These are phyloP conservation scores for Drosophila dives DNA, from an alignment of 2,888 invertebrate species.

Conservation along the genomic window DNA sequence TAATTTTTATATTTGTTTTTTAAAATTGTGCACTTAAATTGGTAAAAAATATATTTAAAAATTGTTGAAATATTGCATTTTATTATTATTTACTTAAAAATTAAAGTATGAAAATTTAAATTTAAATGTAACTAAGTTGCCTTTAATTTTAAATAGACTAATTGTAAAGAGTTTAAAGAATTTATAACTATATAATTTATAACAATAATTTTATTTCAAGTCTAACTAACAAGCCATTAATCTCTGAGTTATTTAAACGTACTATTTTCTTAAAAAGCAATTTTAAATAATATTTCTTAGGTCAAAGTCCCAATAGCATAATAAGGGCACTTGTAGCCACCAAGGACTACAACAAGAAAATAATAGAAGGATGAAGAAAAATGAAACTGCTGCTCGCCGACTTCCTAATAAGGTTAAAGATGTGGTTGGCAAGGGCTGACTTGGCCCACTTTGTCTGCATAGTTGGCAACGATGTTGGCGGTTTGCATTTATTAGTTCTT, in stretches of 20 bases:
- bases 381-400: conserved; percentile 25
- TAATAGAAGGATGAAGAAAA: neutral
- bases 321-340: neutral
- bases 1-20: neutral
- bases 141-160: neutral
- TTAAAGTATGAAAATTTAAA: neutral
- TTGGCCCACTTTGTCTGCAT: neutral
- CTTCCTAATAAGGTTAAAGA: conserved; percentile 14
- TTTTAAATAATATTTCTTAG: neutral
- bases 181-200: too few relatives aligned
- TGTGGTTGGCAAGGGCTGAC: conserved; percentile 21
- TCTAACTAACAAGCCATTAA: neutral
- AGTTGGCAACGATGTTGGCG: neutral
- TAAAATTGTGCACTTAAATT: neutral
- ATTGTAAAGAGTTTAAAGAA: too few relatives aligned
- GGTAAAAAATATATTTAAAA: too few relatives aligned
- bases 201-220: neutral
- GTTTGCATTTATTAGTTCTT: conserved; percentile 55
- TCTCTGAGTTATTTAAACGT: neutral
- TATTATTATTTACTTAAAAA: neutral
- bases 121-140: neutral
- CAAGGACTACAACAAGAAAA: neutral
- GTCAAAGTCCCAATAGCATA: neutral
- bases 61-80: too few relatives aligned
- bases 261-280: neutral